Conservation (phyloP, 2,797 vertebrate genomes). For the Malurus splendens region DNA sequence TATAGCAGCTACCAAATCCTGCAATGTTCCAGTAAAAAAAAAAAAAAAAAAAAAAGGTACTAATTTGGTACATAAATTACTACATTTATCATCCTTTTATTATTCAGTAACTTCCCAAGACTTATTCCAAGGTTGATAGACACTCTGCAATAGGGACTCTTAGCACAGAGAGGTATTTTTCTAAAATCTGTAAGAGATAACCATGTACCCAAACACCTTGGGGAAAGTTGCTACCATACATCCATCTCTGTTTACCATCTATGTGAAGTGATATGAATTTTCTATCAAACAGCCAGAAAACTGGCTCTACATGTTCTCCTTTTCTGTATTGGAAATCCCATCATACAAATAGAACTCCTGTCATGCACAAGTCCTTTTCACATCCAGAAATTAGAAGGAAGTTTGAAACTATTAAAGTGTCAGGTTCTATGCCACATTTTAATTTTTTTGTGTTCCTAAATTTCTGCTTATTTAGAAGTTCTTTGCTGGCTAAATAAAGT, state of each 20-base stretch:
- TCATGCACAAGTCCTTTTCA: neutral
- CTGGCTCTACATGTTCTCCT: neutral
- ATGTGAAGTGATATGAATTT: neutral
- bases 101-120: neutral
- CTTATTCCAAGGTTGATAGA: neutral
- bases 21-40: neutral
- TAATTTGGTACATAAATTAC: neutral
- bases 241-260: neutral
- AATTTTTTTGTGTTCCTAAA: neutral
- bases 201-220: neutral
- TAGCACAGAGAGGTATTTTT: neutral
- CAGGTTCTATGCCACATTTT: neutral
- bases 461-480: neutral
- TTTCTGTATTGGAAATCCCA: neutral
- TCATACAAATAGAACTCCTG: neutral
- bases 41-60: accelerated
- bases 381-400: neutral
- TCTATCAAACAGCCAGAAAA: neutral
- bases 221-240: neutral
- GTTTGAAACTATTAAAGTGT: neutral
- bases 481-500: neutral
- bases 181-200: neutral
- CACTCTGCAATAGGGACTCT: neutral
- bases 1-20: neutral
- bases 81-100: neutral